These are phyloP conservation scores for Netelia inedita DNA, from an alignment of 2,888 invertebrate species.

Conservation along the genomic window DNA sequence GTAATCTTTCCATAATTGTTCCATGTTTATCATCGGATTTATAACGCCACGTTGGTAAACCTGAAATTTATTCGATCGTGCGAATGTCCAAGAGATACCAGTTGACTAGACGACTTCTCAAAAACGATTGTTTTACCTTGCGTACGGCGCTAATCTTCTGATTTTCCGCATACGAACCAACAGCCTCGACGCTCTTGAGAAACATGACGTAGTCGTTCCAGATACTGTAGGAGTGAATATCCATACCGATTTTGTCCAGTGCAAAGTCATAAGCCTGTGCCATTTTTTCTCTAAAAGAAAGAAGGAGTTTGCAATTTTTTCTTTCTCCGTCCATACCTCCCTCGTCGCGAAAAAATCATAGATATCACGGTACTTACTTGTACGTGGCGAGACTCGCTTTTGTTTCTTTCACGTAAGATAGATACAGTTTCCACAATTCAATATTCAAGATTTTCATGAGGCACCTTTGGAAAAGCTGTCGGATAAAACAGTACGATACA, in stretches of 20 bases:
- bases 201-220: constrained; percentile 99
- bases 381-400: constrained; percentile 96
- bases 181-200: constrained; percentile 97
- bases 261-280: constrained; percentile 99
- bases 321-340: not conserved
- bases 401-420: constrained; percentile 99
- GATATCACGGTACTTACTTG: constrained; percentile 89
- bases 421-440: constrained; percentile 99
- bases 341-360: constrained; percentile 30
- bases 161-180: constrained; percentile 99
- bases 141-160: constrained; percentile 99
- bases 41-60: constrained; percentile 98
- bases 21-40: constrained; percentile 98
- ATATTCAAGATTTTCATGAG: constrained; percentile 99
- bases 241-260: constrained; percentile 99
- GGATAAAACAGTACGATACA: constrained; percentile 80
- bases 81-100: not conserved
- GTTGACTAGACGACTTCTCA: not conserved
- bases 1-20: constrained; percentile 99
- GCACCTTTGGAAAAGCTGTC: constrained; percentile 97
- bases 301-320: not conserved
- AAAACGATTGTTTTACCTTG: constrained; percentile 86
- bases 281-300: constrained; percentile 95
- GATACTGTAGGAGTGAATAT: constrained; percentile 97
- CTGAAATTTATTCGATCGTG: constrained; percentile 82